Conservation (phyloP, 2,888 invertebrate genomes). For the Anoplius nigerrimus region DNA sequence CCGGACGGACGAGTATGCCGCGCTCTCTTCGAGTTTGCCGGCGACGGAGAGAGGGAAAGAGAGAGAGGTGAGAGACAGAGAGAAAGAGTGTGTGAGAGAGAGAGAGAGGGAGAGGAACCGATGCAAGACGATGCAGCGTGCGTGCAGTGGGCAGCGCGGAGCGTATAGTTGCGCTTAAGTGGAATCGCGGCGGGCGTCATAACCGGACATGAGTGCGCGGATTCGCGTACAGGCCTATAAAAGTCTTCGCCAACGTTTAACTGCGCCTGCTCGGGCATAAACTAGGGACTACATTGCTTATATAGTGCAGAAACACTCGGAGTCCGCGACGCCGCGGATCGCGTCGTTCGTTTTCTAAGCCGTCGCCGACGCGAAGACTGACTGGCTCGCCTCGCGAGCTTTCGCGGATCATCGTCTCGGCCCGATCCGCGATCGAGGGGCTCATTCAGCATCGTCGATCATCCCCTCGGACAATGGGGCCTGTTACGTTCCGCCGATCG, state of each 20-base stretch:
- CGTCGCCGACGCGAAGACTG: slow-evolving; percentile 23
- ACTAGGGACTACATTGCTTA: slow-evolving; percentile 68
- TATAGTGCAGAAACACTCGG: slow-evolving; percentile 66
- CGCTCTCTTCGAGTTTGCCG: no score
- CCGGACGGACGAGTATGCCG: no score
- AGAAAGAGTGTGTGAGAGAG: no score
- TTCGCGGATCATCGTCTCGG: slow-evolving; percentile 4
- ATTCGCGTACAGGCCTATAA: slow-evolving; percentile 67
- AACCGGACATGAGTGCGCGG: slow-evolving; percentile 57
- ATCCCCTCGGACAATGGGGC: no score
- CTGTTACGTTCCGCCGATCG: no score
- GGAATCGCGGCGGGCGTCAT: slow-evolving; percentile 8
- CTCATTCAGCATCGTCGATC: background rate
- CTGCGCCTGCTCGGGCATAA: slow-evolving; percentile 65
- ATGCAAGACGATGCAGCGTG: no score
- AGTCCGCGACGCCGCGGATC: slow-evolving; percentile 46
- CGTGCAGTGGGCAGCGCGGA: no score
- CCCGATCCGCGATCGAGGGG: background rate
- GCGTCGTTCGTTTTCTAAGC: slow-evolving; percentile 58
- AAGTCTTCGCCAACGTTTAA: slow-evolving; percentile 69
- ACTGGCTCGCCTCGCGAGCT: slow-evolving; percentile 21
- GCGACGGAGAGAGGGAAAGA: no score
- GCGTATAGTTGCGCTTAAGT: no score
- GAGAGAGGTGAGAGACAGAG: no score
- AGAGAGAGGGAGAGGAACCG: no score